Evolutionary conservation across 2,888 invertebrate genomes (phyloP), one percentile per base, ranked within the genome.

Genomic region (Yponomeuta evonymella): DNA sequence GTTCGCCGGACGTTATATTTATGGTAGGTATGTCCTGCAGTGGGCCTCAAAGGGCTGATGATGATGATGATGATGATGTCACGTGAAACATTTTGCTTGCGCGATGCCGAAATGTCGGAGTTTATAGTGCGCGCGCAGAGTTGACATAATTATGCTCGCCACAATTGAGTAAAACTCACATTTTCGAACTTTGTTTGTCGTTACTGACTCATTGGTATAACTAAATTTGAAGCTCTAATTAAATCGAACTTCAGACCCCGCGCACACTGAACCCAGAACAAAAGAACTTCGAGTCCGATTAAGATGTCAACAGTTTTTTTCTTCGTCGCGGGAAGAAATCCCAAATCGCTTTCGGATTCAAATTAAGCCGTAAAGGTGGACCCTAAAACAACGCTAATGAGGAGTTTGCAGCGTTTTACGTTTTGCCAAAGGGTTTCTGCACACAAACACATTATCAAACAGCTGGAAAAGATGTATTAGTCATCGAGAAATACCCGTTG

Each of bases 351-450:
- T 71, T 48, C 48, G 67, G 63, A 68, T 88, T 87, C 81, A 85
- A 88, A 89, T 88, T 83, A 85, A 88, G 86, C 85, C 83, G 81
- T 88, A 84, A 82, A 86, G 81, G 79, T 78, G 81, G 74, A 81
- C 84, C 51, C 83, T 81, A 81, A 79, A 85, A 79, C 79, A 83
- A 82, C 81, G 83, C 84, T 88, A 88, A 88, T 87, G 87, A 86
- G 83, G 74, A 73, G 48, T 67, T 76, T 73, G 78, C 79, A 77
- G 78, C 78, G 78, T 78, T 81, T 78, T 77, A 87, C 80, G 85
- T 87, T 84, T 83, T 15, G 51, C 15, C 15, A 15, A 58, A 58
- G 51, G 51, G 51, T 58, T 12, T 12, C 51, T 15, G 15, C 51
- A 58, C 51, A 58, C 15, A 1, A 15, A 15, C 1, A 15, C 12